These are phyloP conservation scores for Acrocephalus scirpaceus DNA, from an alignment of 2,797 vertebrate species.

Conservation along the genomic window DNA sequence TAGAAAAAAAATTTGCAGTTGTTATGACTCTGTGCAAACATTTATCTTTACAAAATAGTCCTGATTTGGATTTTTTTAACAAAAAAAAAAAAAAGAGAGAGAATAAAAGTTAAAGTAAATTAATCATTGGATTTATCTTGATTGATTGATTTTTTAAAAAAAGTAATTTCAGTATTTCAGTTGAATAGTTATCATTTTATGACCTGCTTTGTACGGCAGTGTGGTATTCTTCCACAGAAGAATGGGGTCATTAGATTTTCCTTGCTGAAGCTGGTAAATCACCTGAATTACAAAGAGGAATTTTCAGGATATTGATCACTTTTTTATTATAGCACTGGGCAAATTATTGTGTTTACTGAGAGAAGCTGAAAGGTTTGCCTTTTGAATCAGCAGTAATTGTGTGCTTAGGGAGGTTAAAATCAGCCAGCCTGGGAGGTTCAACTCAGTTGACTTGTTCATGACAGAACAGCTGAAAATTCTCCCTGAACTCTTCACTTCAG, in stretches of 20 bases:
- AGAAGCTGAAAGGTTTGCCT: not conserved
- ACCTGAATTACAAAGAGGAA: not conserved
- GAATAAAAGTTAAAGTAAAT: not conserved
- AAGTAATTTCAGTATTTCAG: not conserved
- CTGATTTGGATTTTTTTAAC: not conserved
- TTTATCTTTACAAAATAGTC: not conserved
- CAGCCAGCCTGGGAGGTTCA: not conserved
- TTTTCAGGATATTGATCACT: not conserved
- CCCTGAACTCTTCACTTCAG: not conserved
- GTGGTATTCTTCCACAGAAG: not conserved
- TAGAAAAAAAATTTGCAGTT: not conserved
- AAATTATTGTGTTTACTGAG: not conserved
- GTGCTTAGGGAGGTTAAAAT: not conserved
- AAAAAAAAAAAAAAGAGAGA: not conserved
- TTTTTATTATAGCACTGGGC: not conserved
- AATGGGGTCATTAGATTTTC: not conserved
- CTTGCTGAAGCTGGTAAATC: not conserved
- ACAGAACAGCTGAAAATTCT: not conserved
- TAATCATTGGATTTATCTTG: not conserved
- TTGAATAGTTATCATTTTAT: not conserved
- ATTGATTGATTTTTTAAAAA: not conserved
- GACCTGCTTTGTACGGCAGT: not conserved
- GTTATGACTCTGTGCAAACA: not conserved
- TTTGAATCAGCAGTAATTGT: not conserved
- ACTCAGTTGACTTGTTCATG: not conserved